Evolutionary conservation across 2,797 vertebrate genomes (phyloP).

Genomic region (Paratrypauchen microcephalus): DNA sequence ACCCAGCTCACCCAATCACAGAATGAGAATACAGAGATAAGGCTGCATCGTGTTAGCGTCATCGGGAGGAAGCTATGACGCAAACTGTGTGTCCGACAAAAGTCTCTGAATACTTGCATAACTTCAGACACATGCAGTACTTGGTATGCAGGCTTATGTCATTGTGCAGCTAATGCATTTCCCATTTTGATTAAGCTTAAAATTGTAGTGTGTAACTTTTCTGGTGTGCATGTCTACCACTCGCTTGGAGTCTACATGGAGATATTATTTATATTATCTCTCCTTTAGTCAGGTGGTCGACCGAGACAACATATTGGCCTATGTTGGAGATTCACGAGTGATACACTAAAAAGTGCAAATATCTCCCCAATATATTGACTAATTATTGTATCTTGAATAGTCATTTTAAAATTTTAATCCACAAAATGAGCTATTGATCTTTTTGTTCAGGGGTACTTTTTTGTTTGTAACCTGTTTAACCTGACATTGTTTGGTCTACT

Average conservation of each 20-base stretch:
- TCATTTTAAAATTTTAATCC: no score
- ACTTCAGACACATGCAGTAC: neutral
- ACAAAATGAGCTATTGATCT: no score
- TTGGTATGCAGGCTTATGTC: neutral
- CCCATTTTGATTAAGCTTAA: neutral
- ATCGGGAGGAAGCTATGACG: constrained; percentile 13
- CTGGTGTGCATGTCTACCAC: neutral
- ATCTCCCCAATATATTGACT: no score
- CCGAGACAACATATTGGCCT: no score
- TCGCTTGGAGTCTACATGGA: neutral
- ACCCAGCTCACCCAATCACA: constrained; percentile 17
- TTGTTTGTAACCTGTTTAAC: no score
- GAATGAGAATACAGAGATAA: constrained; percentile 12
- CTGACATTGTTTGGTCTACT: no score
- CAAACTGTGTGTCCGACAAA: constrained; percentile 19
- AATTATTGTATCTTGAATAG: no score
- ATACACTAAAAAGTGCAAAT: no score
- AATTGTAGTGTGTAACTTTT: neutral
- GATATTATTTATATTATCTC: no score
- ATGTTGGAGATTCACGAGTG: no score
- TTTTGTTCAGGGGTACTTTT: no score
- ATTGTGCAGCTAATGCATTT: neutral
- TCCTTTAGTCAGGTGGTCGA: no score
- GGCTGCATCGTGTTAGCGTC: constrained; percentile 1
- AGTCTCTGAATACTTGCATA: constrained; percentile 10